A percentile compares a stretch with the other conserved stretches of the same genome.
Conservation (phyloP, 2,113 vertebrate genomes). For the Rhinichthys klamathensis region DNA sequence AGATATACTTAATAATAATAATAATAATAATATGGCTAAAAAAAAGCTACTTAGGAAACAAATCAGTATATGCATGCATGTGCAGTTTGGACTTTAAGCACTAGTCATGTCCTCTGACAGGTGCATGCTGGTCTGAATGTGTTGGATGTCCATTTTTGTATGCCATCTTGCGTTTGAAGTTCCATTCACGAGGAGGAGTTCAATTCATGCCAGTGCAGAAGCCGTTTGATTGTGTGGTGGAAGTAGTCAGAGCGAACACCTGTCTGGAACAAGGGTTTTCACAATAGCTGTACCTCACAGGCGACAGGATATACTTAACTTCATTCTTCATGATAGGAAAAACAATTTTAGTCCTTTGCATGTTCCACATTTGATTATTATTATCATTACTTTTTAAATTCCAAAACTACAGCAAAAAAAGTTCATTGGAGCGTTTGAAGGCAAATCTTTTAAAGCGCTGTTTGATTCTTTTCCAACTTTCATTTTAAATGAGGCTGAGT, state of each 20-base stretch:
- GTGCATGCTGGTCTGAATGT: not conserved
- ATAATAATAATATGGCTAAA: not conserved
- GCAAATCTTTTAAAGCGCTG: constrained; percentile 74
- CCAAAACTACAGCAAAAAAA: constrained; percentile 62
- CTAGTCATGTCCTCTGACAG: constrained; percentile 1
- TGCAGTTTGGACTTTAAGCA: not conserved
- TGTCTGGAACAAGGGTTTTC: not conserved
- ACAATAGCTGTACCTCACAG: not conserved
- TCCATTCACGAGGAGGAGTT: not conserved
- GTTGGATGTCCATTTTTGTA: not conserved
- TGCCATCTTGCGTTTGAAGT: not conserved
- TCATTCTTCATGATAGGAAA: constrained; percentile 48
- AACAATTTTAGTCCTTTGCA: constrained; percentile 73
- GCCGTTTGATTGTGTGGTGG: constrained; percentile 5
- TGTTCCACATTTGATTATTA: constrained; percentile 57
- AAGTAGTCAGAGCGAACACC: not conserved
- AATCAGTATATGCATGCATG: not conserved
- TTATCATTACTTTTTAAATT: constrained; percentile 48
- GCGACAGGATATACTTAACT: not conserved
- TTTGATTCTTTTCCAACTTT: constrained; percentile 71
- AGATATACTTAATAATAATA: not conserved
- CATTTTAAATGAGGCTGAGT: constrained; percentile 80
- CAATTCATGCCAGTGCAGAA: not conserved
- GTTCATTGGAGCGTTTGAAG: constrained; percentile 76
- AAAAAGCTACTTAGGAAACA: not conserved